A percentile compares a stretch with the other conserved stretches of the same genome.
These are phyloP conservation scores for Zaprionus inermis DNA, from an alignment of 1,140 invertebrate genomes.

Conservation along the genomic window DNA sequence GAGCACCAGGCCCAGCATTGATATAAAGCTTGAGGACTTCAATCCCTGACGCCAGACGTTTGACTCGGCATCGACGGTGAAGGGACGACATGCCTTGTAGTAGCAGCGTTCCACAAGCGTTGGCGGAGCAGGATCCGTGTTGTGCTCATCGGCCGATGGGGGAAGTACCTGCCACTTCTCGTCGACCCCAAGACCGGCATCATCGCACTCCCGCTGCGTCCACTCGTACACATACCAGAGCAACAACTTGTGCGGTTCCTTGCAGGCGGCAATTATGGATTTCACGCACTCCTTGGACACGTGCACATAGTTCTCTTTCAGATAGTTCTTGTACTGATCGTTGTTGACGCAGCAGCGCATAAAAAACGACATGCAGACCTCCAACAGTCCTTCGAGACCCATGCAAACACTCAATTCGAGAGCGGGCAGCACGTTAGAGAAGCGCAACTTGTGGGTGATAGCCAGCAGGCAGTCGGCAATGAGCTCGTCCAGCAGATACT, in stretches of 20 bases:
- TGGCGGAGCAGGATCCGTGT: slow-evolving; percentile 25
- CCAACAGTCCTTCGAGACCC: slow-evolving; percentile 71
- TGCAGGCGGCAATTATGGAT: slow-evolving; percentile 73
- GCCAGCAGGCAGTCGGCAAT: slow-evolving; percentile 60
- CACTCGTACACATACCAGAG: slow-evolving; percentile 81
- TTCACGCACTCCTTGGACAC: slow-evolving; percentile 82
- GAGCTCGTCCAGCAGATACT: slow-evolving; percentile 78
- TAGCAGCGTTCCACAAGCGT: slow-evolving; percentile 72
- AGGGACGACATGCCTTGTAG: slow-evolving; percentile 78
- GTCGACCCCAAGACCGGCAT: slow-evolving; percentile 63
- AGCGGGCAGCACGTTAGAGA: slow-evolving; percentile 76
- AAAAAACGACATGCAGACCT: slow-evolving; percentile 77
- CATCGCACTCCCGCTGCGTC: slow-evolving; percentile 79
- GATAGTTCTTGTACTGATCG: slow-evolving; percentile 66
- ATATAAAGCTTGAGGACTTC: slow-evolving; percentile 73
- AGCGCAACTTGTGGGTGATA: slow-evolving; percentile 69
- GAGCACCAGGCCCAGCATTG: slow-evolving; percentile 66
- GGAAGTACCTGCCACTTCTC: slow-evolving; percentile 21
- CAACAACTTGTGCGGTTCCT: slow-evolving; percentile 71
- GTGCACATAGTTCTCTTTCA: slow-evolving; percentile 73
- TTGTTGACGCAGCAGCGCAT: slow-evolving; percentile 79
- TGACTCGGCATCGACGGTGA: slow-evolving; percentile 64
- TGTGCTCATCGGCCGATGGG: neutral
- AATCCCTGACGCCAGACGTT: slow-evolving; percentile 60
- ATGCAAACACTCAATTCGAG: slow-evolving; percentile 76